A percentile compares a stretch with the other conserved stretches of the same genome.
phyloP scores from a whole-genome alignment of 1,140 invertebrate genomes.

The Caenorhabditis remanei region DNA sequence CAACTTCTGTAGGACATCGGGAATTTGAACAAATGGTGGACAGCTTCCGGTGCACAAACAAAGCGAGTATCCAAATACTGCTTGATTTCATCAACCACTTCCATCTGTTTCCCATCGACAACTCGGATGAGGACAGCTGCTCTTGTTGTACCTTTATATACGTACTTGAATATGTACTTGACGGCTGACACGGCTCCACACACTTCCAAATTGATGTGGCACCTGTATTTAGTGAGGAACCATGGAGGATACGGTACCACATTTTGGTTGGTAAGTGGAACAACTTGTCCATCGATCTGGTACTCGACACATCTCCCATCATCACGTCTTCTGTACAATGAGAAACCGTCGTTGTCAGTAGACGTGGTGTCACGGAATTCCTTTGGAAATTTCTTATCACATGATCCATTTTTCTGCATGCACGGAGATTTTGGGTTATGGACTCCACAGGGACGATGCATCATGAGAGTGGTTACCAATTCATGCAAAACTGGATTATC shows the following conservation, averaged over 20 bases:
- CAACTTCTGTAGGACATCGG: neutral
- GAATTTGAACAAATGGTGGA: neutral
- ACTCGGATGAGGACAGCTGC: slow-evolving; percentile 10
- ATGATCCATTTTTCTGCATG: neutral
- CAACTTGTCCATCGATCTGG: neutral
- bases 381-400: neutral
- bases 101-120: neutral
- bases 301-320: neutral
- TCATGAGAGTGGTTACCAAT: slow-evolving; percentile 14
- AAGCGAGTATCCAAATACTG: neutral
- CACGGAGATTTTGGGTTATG: neutral
- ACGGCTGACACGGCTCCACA: slow-evolving; percentile 39
- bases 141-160: neutral
- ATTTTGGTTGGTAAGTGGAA: neutral
- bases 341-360: neutral
- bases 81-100: neutral
- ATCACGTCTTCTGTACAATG: neutral
- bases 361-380: neutral
- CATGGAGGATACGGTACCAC: neutral
- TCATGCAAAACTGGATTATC: neutral
- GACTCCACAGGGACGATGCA: slow-evolving; percentile 47
- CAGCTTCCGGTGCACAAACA: neutral
- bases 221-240: neutral
- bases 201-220: neutral
- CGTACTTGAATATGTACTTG: slow-evolving; percentile 53